Base-by-base conservation (phyloP, 2,113 vertebrate genomes). In the Neolamprologus tretocephalus region DNA sequence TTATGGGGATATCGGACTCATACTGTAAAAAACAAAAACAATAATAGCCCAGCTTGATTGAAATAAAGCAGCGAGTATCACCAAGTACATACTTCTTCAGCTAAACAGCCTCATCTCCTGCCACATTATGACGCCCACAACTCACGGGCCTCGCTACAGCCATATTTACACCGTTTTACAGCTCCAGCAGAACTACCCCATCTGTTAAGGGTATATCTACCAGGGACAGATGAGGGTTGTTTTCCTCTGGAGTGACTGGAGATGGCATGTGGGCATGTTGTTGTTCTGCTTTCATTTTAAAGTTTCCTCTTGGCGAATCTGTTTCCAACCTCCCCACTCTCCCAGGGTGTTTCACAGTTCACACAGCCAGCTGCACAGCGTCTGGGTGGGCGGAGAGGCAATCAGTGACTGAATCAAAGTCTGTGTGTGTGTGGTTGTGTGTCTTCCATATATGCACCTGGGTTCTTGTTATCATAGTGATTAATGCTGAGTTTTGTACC, bases 321-420 rank as follows among this genome's bases (percentile, higher is more conserved):
- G 57, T 81, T 91, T 88, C 81, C 40, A 68, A 37, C 86, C 80
- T 88, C 71, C 19, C 16, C 7, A 5, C 86, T 86, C 81, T 91
- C 91, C 7, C 86, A 57, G 91, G 92, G 81, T 75, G 80, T 83
- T 84, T 66, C 79, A 55, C 78, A 37, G 89, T 91, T 87, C 90
- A 87, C 85, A 80, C 82, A 85, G 89, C 80, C 90, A 93, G 86
- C 89, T 94, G 93, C 66, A 23, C 83, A 68, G 51, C 87, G 78
- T 90, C 92, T 93, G 92, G 80, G 53, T 33, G 71, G 88, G 82
- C 33, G 35, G 45, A 35, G 63, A 57, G 35, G 53, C 19, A n/a
- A 57, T 54, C 19, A 58, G 33, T 61, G 17, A 83, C 73, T 78
- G 26, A 78, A 78, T 78, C 10, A 51, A 78, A 78, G 26, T 49